phyloP scores from a whole-genome alignment of 1,140 invertebrate species.

The Conopomorpha cramerella region DNA sequence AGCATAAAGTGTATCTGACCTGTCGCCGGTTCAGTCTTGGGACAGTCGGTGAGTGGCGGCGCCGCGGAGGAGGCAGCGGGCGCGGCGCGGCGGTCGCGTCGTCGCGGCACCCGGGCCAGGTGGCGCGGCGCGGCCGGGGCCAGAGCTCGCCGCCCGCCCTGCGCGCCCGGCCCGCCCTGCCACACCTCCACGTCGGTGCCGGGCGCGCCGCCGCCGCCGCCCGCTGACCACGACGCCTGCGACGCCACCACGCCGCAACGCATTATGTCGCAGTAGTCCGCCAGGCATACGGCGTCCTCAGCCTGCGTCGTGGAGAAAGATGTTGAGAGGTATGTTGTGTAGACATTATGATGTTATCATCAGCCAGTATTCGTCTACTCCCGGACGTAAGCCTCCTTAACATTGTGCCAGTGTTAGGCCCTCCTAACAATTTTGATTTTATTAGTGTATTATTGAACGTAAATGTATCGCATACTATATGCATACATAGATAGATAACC shows the following conservation, averaged over 20 bases:
- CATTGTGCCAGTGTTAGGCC: too few species aligned
- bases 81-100: conserved; percentile 13
- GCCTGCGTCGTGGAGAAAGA: conserved; percentile 59
- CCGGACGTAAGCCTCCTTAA: background rate
- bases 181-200: conserved; percentile 76
- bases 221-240: conserved; percentile 67
- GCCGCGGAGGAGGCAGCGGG: conserved; percentile 1
- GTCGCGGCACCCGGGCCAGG: conserved; percentile 25
- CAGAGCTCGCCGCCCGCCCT: conserved; percentile 69
- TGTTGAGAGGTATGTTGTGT: background rate
- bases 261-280: conserved; percentile 95
- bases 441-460: too few species aligned
- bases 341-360: background rate
- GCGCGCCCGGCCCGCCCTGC: conserved; percentile 75
- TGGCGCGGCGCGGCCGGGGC: conserved; percentile 58
- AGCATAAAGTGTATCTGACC: too few species aligned
- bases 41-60: conserved; percentile 21
- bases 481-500: too few species aligned
- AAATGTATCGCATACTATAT: too few species aligned
- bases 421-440: too few species aligned
- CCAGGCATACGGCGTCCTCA: conserved; percentile 87
- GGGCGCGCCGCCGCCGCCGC: conserved; percentile 62
- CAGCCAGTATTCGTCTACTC: background rate
- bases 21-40: conserved; percentile 10
- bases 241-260: conserved; percentile 85